These are phyloP conservation scores for Perizoma affinitatum DNA, from an alignment of 2,888 invertebrate species.

Conservation along the genomic window DNA sequence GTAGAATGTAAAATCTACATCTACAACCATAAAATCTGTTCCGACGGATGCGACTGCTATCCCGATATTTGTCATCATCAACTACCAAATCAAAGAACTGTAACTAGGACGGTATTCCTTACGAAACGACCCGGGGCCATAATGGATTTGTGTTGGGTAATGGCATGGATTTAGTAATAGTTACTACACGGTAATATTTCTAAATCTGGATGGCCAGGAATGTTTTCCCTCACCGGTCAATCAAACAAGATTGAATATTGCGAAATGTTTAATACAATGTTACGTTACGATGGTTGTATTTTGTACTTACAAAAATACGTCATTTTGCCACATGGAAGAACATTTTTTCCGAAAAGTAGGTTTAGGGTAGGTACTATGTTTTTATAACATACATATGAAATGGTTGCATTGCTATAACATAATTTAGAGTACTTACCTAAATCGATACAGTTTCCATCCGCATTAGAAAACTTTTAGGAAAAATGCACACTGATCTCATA, in stretches of 20 bases:
- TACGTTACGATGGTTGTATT: slow-evolving; percentile 8
- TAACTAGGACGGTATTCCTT: slow-evolving; percentile 29
- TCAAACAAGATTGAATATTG: slow-evolving; percentile 45
- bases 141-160: slow-evolving; percentile 47
- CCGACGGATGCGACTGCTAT: slow-evolving; percentile 39
- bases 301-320: slow-evolving; percentile 10
- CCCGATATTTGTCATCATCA: slow-evolving; percentile 44
- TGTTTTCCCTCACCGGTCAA: slow-evolving; percentile 40
- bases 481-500: too few species aligned
- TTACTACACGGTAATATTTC: slow-evolving; percentile 36
- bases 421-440: too few species aligned
- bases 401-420: too few species aligned
- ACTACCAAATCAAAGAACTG: slow-evolving; percentile 33
- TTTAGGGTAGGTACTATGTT: too few species aligned
- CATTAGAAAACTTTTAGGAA: too few species aligned
- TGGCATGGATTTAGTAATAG: slow-evolving; percentile 6
- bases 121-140: slow-evolving; percentile 13
- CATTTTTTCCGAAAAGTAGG: too few species aligned
- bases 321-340: neutral
- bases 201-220: slow-evolving; percentile 46
- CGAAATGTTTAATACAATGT: slow-evolving; percentile 51
- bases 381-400: too few species aligned
- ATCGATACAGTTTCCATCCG: too few species aligned
- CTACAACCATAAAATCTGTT: slow-evolving; percentile 25
- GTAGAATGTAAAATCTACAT: too few species aligned